A percentile compares a stretch with the other conserved stretches of the same genome.
Evolutionary conservation across 64 coral and sea anemone species (phyloP).

Genomic region (Dendrophyllia cribrosa): DNA sequence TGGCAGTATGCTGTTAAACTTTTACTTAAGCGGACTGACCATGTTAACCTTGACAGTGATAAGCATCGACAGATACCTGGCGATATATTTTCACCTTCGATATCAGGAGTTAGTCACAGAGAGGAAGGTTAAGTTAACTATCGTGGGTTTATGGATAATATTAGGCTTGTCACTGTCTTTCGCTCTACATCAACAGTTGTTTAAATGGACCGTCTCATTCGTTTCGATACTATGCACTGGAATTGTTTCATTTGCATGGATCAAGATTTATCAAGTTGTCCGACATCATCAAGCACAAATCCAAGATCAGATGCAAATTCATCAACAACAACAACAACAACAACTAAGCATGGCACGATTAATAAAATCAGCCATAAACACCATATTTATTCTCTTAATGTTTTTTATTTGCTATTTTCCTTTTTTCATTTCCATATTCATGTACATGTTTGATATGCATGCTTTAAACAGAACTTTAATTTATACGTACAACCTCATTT

Average conservation of each 20-base stretch:
- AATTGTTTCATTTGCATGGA: not conserved
- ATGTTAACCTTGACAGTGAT: not conserved
- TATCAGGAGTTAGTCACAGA: not conserved
- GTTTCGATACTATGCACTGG: not conserved
- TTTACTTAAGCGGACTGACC: not conserved
- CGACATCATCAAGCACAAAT: constrained; percentile 15
- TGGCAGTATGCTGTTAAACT: not conserved
- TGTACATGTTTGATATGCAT: too few relatives aligned
- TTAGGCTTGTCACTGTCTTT: not conserved
- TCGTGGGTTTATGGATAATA: not conserved
- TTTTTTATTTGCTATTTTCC: too few relatives aligned
- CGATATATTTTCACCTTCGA: not conserved
- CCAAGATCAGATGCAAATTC: not conserved
- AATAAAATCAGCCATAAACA: too few relatives aligned
- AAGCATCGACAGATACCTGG: constrained; percentile 3
- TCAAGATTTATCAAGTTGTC: constrained; percentile 1
- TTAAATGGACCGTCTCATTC: too few relatives aligned
- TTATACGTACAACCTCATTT: too few relatives aligned
- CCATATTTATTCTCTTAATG: too few relatives aligned
- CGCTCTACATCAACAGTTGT: too few relatives aligned
- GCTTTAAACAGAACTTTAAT: too few relatives aligned
- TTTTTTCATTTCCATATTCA: too few relatives aligned
- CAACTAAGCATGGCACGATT: too few relatives aligned
- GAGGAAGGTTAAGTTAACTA: not conserved
- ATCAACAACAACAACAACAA: too few relatives aligned